phyloP scores from a whole-genome alignment of 2,888 invertebrate species.

The Exocentrus adspersus region DNA sequence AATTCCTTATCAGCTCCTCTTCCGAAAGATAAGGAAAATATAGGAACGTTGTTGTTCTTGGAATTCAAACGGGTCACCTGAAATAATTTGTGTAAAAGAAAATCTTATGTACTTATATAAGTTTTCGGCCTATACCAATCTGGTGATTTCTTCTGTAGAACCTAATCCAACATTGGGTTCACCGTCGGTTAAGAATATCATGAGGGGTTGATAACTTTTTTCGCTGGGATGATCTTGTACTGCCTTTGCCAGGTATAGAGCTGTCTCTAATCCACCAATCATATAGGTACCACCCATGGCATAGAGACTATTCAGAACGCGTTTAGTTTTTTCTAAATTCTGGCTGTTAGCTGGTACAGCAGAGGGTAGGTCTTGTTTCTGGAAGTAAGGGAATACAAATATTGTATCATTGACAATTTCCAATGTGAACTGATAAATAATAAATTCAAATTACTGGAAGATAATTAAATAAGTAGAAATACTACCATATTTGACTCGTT shows the following conservation, averaged over 20 bases:
- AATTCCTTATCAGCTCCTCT: constrained; percentile 72
- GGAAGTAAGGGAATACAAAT: neutral
- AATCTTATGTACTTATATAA: neutral
- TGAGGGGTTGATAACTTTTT: constrained; percentile 67
- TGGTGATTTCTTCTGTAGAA: constrained; percentile 66
- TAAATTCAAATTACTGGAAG: too few species aligned
- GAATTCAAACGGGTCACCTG: constrained; percentile 14
- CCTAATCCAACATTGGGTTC: constrained; percentile 71
- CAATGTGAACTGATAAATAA: too few species aligned
- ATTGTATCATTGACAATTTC: too few species aligned
- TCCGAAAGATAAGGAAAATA: constrained; percentile 76
- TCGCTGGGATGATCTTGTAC: constrained; percentile 44
- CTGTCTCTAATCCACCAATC: neutral
- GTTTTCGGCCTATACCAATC: constrained; percentile 53
- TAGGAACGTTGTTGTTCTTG: constrained; percentile 54
- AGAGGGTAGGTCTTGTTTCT: neutral
- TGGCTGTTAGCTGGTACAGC: neutral
- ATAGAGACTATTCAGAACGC: neutral
- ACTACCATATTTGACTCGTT: too few species aligned
- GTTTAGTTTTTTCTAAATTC: constrained; percentile 1
- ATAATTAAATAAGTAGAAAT: too few species aligned
- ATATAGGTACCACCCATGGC: neutral
- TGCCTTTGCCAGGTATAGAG: constrained; percentile 26
- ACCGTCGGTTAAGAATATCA: constrained; percentile 74
- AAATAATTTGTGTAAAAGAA: constrained; percentile 40